Base-by-base conservation (phyloP, 1,140 invertebrate species). In the Sesamia nonagrioides region DNA sequence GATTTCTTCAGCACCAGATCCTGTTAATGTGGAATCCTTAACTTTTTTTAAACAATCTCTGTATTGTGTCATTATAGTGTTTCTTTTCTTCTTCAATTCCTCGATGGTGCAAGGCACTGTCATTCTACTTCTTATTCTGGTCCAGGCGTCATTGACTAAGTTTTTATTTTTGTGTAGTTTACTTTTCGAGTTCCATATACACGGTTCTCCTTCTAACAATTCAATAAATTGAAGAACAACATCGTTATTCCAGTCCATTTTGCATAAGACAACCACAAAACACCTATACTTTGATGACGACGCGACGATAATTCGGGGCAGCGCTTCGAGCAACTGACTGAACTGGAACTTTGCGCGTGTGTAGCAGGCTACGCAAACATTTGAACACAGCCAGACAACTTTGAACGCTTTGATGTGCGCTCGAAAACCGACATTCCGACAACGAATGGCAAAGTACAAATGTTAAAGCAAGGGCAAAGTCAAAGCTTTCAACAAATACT, bases 41-140 rank as follows among this genome's bases (percentile, higher is more conserved):
- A 72, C 35, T n/a, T 54, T 72, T 54, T 72, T 72, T 21, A 72
- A 72, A 56, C 50, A 56, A 15, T 72, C 69, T 35, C 69, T 72
- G 33, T 72, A 72, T 35, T 52, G 48, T 33, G 69, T 56, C 69
- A 72, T 11, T 54, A 72, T 37, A 8, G 50, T 54, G 37, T 72
- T 72, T 72, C 69, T 72, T 56, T 72, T 60, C n/a, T 27, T 27
- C 48, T 72, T 72, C 48, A 72, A 72, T 72, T 72, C 69, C 6
- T 72, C 69, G 3, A 72, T 21, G n/a, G 21, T n/a, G 50, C 69
- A 72, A 52, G 45, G 69, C 18, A 54, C 21, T 54, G 69, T 35
- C 27, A 72, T 54, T 13, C 33, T 35, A 37, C 27, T 27, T 54
- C 11, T 72, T 35, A 72, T 72, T 37, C 69, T 33, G 3, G 11